phyloP scores from a whole-genome alignment of 1,140 invertebrate species.

The Oryctes rhinoceros region DNA sequence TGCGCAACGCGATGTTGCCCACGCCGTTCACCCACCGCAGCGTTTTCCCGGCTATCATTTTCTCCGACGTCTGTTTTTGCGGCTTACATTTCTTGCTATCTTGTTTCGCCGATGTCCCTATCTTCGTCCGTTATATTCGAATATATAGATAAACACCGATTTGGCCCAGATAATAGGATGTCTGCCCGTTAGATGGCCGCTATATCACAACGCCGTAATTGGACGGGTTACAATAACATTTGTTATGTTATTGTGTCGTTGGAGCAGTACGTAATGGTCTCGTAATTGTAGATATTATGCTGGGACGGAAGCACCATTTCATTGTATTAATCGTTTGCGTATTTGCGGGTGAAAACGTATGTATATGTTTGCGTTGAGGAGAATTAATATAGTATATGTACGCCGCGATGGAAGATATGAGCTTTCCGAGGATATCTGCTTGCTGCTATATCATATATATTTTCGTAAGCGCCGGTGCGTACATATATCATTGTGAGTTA shows the following conservation, averaged over 20 bases:
- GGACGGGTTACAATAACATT: conserved; percentile 19
- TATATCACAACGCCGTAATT: conserved; percentile 1
- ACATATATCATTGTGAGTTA: no score
- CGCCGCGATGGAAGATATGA: no score
- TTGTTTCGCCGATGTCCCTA: not conserved
- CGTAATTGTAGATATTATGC: not conserved
- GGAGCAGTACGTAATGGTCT: not conserved
- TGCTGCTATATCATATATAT: no score
- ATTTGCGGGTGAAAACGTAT: no score
- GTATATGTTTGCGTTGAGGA: no score
- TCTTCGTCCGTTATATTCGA: not conserved
- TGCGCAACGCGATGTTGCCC: not conserved
- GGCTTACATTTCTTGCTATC: not conserved
- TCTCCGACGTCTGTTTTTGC: not conserved
- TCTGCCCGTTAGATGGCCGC: conserved; percentile 1
- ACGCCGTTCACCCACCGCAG: not conserved
- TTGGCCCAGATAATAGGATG: not conserved
- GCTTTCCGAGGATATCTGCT: no score
- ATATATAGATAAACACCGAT: not conserved
- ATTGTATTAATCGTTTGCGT: not conserved
- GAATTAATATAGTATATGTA: no score
- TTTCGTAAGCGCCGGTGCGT: no score
- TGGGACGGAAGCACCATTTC: not conserved
- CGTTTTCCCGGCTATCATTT: not conserved
- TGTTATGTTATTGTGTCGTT: not conserved